A percentile compares a stretch with the other conserved stretches of the same genome.
Evolutionary conservation across 1,140 invertebrate genomes (phyloP).

Genomic region (Bombus soroeensis): DNA sequence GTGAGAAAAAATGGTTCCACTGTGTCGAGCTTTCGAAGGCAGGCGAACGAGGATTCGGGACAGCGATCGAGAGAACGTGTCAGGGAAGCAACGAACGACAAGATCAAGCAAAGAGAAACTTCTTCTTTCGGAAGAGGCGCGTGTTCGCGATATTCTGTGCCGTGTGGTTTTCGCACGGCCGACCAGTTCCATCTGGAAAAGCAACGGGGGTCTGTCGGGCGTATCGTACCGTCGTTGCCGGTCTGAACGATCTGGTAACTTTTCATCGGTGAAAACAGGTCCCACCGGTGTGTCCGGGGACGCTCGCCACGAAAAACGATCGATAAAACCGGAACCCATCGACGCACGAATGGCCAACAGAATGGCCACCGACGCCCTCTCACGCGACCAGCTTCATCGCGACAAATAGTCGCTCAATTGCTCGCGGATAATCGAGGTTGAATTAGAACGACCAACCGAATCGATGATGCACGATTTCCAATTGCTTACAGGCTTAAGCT

Average conservation of each 20-base stretch:
- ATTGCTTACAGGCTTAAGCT: too few relatives aligned
- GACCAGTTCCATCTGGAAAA: slow-evolving; percentile 59
- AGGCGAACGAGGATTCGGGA: neutral
- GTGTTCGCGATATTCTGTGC: neutral
- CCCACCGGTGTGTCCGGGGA: slow-evolving; percentile 48
- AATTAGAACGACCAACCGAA: slow-evolving; percentile 25
- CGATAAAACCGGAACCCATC: slow-evolving; percentile 63
- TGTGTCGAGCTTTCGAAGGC: neutral
- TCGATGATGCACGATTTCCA: neutral
- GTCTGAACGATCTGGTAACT: slow-evolving; percentile 60
- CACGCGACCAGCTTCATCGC: neutral
- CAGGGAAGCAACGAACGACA: neutral
- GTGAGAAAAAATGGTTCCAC: too few relatives aligned
- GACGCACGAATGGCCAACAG: neutral
- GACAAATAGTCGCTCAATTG: slow-evolving; percentile 39
- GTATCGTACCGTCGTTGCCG: slow-evolving; percentile 42
- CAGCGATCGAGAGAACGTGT: neutral
- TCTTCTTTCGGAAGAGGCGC: neutral
- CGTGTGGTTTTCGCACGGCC: slow-evolving; percentile 39
- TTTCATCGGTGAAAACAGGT: slow-evolving; percentile 65
- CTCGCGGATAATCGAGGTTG: neutral
- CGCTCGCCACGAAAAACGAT: slow-evolving; percentile 45
- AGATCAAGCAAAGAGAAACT: neutral
- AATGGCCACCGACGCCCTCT: slow-evolving; percentile 9
- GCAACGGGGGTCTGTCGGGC: slow-evolving; percentile 56